Evolutionary conservation across 2,888 invertebrate genomes (phyloP).

Genomic region (Polydrusus cervinus): DNA sequence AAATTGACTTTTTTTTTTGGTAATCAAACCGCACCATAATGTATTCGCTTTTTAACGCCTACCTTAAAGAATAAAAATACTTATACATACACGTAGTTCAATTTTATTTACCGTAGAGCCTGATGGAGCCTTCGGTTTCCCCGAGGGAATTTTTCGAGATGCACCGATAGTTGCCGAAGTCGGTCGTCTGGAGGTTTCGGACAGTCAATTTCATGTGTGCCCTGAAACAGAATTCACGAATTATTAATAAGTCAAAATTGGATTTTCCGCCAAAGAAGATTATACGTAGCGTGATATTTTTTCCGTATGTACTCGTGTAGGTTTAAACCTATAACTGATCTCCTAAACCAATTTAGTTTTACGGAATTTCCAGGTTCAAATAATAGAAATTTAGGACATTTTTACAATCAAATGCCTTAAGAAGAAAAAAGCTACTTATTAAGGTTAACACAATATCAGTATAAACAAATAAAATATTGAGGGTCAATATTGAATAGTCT

Average conservation of each 20-base stretch:
- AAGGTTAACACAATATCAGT: no score
- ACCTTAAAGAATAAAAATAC: slow-evolving; percentile 43
- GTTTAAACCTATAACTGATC: slow-evolving; percentile 35
- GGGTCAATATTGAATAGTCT: no score
- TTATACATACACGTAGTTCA: slow-evolving; percentile 59
- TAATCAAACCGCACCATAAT: no score
- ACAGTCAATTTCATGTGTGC: slow-evolving; percentile 93
- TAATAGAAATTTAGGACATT: neutral
- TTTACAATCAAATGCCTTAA: slow-evolving; percentile 7
- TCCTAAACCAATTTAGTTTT: slow-evolving; percentile 37
- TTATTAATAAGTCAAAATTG: slow-evolving; percentile 56
- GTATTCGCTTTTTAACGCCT: neutral
- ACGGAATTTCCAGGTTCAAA: neutral
- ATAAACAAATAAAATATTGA: no score
- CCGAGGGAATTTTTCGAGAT: slow-evolving; percentile 95
- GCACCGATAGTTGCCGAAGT: slow-evolving; percentile 94
- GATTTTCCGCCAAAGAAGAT: slow-evolving; percentile 53
- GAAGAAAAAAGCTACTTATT: neutral
- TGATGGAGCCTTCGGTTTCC: slow-evolving; percentile 93
- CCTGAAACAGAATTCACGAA: slow-evolving; percentile 69
- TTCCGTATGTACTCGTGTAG: slow-evolving; percentile 30
- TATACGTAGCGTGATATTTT: slow-evolving; percentile 39
- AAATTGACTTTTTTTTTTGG: no score
- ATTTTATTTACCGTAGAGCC: slow-evolving; percentile 86
- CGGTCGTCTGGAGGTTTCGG: slow-evolving; percentile 85